Percentiles rank a stretch among this genome's conserved stretches.
Evolutionary conservation across 2,113 vertebrate genomes (phyloP).

Genomic region (Indicator indicator): DNA sequence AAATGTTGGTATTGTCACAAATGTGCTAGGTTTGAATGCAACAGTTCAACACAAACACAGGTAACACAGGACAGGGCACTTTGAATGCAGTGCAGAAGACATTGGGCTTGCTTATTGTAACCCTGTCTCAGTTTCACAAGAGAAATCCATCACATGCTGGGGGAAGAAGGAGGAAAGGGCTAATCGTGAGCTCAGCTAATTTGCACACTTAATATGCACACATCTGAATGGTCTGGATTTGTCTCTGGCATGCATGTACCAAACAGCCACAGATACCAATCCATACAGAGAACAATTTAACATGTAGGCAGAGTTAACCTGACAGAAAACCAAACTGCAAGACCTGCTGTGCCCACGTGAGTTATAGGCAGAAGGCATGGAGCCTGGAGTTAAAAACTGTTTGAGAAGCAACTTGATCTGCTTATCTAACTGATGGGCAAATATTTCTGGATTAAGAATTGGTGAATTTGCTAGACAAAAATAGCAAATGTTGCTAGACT

Average conservation of each 20-base stretch:
- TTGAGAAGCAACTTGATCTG: neutral
- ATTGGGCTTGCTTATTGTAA: neutral
- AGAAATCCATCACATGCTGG: neutral
- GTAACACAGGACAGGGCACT: neutral
- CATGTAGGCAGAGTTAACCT: neutral
- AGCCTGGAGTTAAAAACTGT: neutral
- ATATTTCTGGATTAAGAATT: too few species aligned
- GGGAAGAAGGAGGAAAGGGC: slow-evolving; percentile 24
- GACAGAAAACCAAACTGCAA: neutral
- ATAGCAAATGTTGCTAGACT: neutral
- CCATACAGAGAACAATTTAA: neutral
- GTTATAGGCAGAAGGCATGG: neutral
- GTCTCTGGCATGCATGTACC: slow-evolving; percentile 1
- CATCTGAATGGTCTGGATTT: neutral
- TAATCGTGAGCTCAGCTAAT: neutral
- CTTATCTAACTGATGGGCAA: neutral
- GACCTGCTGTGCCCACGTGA: neutral
- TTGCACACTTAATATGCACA: slow-evolving; percentile 9
- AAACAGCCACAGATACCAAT: neutral
- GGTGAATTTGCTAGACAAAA: neutral
- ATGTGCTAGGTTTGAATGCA: slow-evolving; percentile 3
- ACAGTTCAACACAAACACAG: neutral
- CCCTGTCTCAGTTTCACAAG: neutral
- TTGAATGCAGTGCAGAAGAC: neutral
- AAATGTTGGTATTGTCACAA: neutral